Conservation (phyloP, 2,888 invertebrate species). For the Dysmachus trigonus region DNA sequence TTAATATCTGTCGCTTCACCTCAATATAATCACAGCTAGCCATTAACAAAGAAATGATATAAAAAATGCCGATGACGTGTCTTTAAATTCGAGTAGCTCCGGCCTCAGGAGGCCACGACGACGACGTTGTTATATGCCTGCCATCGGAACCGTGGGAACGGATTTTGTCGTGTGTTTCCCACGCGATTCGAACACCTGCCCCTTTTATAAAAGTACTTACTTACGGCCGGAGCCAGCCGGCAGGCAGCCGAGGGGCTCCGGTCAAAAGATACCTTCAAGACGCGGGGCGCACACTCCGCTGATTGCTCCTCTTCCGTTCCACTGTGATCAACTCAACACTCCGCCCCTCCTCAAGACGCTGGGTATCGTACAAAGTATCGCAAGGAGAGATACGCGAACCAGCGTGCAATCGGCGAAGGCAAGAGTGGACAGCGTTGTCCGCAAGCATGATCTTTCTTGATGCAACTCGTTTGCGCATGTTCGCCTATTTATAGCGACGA, state of each 20-base stretch:
- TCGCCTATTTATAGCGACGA: background rate
- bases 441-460: background rate
- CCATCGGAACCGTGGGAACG: conserved; percentile 62
- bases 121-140: background rate
- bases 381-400: background rate
- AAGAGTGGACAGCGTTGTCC: background rate
- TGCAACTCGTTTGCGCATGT: conserved; percentile 20
- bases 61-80: conserved; percentile 41
- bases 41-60: conserved; percentile 34
- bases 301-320: conserved; percentile 20
- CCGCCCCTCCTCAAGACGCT: background rate
- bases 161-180: conserved; percentile 66
- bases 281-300: background rate
- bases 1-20: background rate
- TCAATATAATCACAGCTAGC: conserved; percentile 40
- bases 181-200: conserved; percentile 66
- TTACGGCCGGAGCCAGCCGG: background rate
- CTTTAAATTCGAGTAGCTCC: conserved; percentile 39
- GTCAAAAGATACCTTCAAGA: background rate
- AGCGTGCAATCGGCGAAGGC: background rate
- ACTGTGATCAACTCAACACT: background rate
- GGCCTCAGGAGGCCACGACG: conserved; percentile 4
- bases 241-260: conserved; percentile 23
- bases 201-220: conserved; percentile 50
- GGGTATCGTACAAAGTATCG: background rate